Base-by-base conservation (phyloP, 2,888 invertebrate genomes). In the Enchytraeus crypticus region DNA sequence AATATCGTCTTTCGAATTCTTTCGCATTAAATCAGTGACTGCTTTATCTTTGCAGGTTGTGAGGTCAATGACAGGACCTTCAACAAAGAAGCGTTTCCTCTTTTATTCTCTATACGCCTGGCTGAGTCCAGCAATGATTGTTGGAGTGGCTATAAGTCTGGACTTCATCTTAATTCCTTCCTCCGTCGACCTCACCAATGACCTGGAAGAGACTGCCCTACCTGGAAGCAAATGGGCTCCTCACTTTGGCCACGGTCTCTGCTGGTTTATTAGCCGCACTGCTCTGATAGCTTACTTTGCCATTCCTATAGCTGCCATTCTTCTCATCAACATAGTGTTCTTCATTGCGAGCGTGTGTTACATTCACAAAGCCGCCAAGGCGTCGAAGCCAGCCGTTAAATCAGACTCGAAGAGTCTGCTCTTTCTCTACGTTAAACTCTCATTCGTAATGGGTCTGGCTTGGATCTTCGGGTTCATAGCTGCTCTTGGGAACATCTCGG, bases 271-370 rank as follows among this genome's bases (percentile, higher is more conserved):
- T 8, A 83, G 84, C 69, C 79, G 77, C 23, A 73, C 80, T 81
- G 79, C 82, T 0, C 75, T 83, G n/a, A 70, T 83, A 45, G 81
- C 83, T 69, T 80, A 83, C 53, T 84, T 84, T 70, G 83, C 83
- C 3, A 71, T 83, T 29, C 83, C 85, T 18, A 76, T 82, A 45
- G 74, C 78, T 47, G 66, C 82, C 49, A 74, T 84, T 34, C 76
- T 83, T 11, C 70, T 82, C 47, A 72, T 78, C 60, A 80, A 82
- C 33, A 75, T 81, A 46, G 79, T 82, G 62, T 82, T 83, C 67
- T 79, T 83, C 60, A 69, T 81, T 46, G 81, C 83, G 68, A 83
- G 84, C 33, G 83, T 84, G 27, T 79, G 83, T 57, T 81, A 84
- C 14, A 83, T 85, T n/a, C 61, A 49, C 56, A 23, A 32, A 18